These are phyloP conservation scores for Anticlea derivata DNA, from an alignment of 2,888 invertebrate genomes.

Conservation along the genomic window DNA sequence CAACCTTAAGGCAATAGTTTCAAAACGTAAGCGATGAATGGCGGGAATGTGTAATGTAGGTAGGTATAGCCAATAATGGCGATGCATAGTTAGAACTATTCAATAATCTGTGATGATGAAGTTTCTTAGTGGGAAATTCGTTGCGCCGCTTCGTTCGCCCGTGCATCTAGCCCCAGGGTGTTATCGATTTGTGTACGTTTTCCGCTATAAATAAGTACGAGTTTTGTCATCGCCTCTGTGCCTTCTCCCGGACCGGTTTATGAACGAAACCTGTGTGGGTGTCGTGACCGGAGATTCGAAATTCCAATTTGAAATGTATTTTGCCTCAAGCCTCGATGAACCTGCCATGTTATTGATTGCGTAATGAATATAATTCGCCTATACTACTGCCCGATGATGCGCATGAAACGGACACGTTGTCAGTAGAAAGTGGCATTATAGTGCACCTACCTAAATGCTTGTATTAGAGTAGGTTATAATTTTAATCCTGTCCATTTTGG, in stretches of 20 bases:
- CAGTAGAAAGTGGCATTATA: constrained; percentile 6
- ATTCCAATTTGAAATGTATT: constrained; percentile 61
- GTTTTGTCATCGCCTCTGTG: constrained; percentile 70
- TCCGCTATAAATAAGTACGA: constrained; percentile 77
- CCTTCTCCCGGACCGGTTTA: constrained; percentile 68
- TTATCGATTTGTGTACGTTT: constrained; percentile 81
- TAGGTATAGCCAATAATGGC: constrained; percentile 40
- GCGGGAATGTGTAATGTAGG: constrained; percentile 52
- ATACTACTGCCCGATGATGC: constrained; percentile 32
- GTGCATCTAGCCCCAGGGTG: constrained; percentile 52
- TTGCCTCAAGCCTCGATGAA: constrained; percentile 31
- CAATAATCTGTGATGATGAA: too few relatives aligned
- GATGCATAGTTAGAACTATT: constrained; percentile 45
- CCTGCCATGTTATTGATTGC: constrained; percentile 53
- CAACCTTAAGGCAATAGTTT: constrained; percentile 35
- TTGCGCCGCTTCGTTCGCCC: constrained; percentile 36
- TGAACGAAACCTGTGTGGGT: constrained; percentile 67
- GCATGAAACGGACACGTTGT: constrained; percentile 40
- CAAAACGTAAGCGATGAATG: constrained; percentile 52
- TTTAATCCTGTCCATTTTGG: too few relatives aligned
- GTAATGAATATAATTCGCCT: constrained; percentile 52
- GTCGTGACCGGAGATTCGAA: constrained; percentile 58
- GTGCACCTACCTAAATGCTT: not conserved
- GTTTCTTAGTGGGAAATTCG: constrained; percentile 45
- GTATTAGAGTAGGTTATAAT: too few relatives aligned